These are phyloP conservation scores for Pithys albifrons DNA, from an alignment of 2,113 vertebrate genomes.

Conservation along the genomic window DNA sequence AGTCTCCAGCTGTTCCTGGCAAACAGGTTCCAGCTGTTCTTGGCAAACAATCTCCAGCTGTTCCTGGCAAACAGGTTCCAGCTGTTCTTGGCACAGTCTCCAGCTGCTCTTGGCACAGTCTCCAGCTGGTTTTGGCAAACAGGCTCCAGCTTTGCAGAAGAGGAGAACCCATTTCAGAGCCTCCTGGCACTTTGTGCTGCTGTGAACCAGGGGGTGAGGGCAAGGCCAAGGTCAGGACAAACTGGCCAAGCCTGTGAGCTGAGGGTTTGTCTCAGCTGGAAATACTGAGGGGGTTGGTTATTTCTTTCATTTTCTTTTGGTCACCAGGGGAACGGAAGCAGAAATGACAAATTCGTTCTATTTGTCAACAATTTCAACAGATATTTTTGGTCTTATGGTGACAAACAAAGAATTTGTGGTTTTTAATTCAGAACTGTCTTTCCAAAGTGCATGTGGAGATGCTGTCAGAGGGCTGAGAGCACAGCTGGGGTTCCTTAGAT, in stretches of 20 bases:
- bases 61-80: background rate
- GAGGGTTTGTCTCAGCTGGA: background rate
- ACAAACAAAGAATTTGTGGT: background rate
- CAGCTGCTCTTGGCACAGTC: background rate
- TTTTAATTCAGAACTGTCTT: background rate
- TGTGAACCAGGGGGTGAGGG: background rate
- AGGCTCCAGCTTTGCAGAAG: background rate
- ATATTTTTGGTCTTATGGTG: constrained; percentile 20
- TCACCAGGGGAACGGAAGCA: constrained; percentile 56
- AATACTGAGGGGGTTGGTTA: background rate
- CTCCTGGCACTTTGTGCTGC: background rate
- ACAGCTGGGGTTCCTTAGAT: too few species aligned
- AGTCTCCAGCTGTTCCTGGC: background rate
- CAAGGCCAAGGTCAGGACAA: background rate
- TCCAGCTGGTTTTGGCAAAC: background rate
- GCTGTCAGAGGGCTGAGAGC: background rate
- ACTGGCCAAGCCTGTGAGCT: background rate
- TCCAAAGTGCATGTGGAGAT: background rate
- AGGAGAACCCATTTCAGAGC: background rate
- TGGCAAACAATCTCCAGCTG: background rate
- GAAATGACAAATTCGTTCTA: constrained; percentile 29
- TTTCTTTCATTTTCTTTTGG: background rate
- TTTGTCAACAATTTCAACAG: background rate
- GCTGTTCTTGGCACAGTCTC: background rate
- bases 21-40: background rate